These are phyloP conservation scores for Hydriomena furcata DNA, from an alignment of 2,888 invertebrate genomes.

Conservation along the genomic window DNA sequence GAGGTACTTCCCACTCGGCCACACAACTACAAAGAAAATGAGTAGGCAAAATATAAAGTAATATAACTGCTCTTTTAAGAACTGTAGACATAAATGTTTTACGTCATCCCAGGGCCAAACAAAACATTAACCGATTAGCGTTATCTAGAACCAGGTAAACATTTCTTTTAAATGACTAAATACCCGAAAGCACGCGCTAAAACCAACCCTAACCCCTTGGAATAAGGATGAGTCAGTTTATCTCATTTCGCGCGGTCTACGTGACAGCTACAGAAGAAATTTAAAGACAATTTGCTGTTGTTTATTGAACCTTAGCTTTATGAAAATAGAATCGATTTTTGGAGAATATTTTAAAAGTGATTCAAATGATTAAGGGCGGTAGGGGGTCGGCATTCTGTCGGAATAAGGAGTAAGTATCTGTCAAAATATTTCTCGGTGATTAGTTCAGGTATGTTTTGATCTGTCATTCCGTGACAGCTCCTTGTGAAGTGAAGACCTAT, in stretches of 20 bases:
- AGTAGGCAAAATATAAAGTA: too few relatives aligned
- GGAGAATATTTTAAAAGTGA: constrained; percentile 18
- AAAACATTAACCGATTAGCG: constrained; percentile 74
- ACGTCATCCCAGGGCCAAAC: constrained; percentile 61
- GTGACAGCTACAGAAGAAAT: constrained; percentile 22
- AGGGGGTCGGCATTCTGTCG: constrained; percentile 71
- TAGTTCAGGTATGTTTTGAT: constrained; percentile 60
- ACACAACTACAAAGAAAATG: too few relatives aligned
- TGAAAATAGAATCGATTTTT: not conserved
- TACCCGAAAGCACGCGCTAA: constrained; percentile 37
- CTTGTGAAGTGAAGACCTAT: constrained; percentile 52
- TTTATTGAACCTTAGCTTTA: constrained; percentile 27
- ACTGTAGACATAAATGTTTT: constrained; percentile 42
- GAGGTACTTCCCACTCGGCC: too few relatives aligned
- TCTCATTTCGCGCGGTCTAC: constrained; percentile 31
- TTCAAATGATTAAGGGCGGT: constrained; percentile 44
- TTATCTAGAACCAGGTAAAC: constrained; percentile 71
- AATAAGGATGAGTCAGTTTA: constrained; percentile 34
- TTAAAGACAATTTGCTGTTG: constrained; percentile 5
- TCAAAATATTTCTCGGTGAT: constrained; percentile 68
- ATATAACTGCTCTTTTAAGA: not conserved
- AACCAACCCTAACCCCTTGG: constrained; percentile 26
- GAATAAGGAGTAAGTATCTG: constrained; percentile 65
- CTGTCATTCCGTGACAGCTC: constrained; percentile 56
- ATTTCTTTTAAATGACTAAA: constrained; percentile 65